Percentiles rank a stretch among this genome's conserved stretches.
phyloP scores from a whole-genome alignment of 1,140 invertebrate species.

The Bicyclus anynana region DNA sequence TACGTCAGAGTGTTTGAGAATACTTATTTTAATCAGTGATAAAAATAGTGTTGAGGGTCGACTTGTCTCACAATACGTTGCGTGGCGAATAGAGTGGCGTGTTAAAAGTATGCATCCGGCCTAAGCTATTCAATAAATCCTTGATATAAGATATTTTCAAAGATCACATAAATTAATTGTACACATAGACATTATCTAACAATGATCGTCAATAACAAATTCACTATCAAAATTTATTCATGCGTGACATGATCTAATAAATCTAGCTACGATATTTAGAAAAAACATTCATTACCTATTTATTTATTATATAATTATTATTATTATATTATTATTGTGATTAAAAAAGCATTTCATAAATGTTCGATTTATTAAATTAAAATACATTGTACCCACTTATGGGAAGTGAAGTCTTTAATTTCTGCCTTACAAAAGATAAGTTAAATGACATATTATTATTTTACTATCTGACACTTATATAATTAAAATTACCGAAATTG shows the following conservation, averaged over 20 bases:
- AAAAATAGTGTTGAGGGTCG: too few relatives aligned
- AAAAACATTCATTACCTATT: constrained; percentile 56
- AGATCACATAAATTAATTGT: constrained; percentile 67
- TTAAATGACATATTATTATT: too few relatives aligned
- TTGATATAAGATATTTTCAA: constrained; percentile 50
- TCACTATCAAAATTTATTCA: constrained; percentile 59
- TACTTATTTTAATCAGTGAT: too few relatives aligned
- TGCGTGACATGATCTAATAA: constrained; percentile 56
- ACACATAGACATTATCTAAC: constrained; percentile 64
- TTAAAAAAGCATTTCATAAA: constrained; percentile 61
- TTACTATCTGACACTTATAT: too few relatives aligned
- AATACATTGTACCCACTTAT: constrained; percentile 60
- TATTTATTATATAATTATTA: constrained; percentile 19
- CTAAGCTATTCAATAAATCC: constrained; percentile 35
- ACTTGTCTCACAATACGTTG: constrained; percentile 22
- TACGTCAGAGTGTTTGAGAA: too few relatives aligned
- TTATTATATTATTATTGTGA: constrained; percentile 50
- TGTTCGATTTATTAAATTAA: constrained; percentile 46
- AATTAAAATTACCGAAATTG: too few relatives aligned
- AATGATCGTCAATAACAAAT: constrained; percentile 64
- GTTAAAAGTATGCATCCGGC: too few relatives aligned
- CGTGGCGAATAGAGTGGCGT: too few relatives aligned
- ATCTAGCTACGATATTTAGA: constrained; percentile 60
- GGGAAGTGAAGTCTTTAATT: background rate
- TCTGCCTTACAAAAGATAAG: too few relatives aligned